phyloP scores from a whole-genome alignment of 2,888 invertebrate species.

The Agonopterix subpropinquella region DNA sequence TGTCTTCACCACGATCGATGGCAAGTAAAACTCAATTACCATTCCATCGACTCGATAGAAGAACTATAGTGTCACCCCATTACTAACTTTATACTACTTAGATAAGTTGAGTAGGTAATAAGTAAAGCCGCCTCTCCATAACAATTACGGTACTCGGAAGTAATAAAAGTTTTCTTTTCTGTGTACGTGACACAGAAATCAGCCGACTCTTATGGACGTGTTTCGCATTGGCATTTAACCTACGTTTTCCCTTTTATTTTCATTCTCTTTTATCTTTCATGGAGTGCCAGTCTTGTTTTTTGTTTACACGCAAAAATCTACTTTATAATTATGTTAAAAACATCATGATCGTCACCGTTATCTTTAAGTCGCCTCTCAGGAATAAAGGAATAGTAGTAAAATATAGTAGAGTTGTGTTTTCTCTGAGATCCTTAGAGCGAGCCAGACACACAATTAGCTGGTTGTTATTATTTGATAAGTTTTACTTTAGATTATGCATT shows the following conservation, averaged over 20 bases:
- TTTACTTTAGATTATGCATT: no score
- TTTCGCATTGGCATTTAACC: conserved; percentile 43
- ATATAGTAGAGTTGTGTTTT: no score
- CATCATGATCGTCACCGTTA: no score
- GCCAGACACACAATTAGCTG: no score
- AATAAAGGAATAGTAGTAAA: no score
- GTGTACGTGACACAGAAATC: conserved; percentile 61
- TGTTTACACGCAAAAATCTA: no score
- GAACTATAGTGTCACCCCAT: conserved; percentile 23
- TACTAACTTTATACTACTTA: conserved; percentile 32
- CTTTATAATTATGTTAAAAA: no score
- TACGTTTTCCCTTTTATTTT: conserved; percentile 37
- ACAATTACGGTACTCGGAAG: conserved; percentile 64
- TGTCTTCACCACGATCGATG: neutral
- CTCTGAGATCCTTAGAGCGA: no score
- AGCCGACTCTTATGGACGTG: conserved; percentile 57
- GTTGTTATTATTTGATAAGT: no score
- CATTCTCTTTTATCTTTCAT: conserved; percentile 25
- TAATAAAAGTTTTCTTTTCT: conserved; percentile 68
- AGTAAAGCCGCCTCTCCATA: conserved; percentile 57
- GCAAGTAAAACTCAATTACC: neutral
- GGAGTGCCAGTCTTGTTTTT: conserved; percentile 1
- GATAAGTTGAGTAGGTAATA: conserved; percentile 60
- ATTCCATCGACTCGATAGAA: neutral
- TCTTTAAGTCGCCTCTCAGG: no score